These are phyloP conservation scores for Mesorhabditis spiculigera DNA, from an alignment of 2,888 invertebrate genomes.

Conservation along the genomic window DNA sequence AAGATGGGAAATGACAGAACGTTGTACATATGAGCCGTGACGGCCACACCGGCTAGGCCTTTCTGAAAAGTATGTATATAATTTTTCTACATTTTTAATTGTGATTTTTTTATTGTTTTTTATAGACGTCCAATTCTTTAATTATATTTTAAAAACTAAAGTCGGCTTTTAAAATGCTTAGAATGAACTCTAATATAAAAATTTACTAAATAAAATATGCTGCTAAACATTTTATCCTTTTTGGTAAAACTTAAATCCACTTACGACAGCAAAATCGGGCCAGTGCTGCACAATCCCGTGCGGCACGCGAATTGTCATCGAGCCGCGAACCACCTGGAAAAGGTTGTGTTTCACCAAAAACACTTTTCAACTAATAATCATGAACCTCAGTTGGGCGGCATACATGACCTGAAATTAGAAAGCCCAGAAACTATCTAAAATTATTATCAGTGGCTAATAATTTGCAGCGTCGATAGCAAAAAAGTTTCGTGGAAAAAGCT, in stretches of 20 bases:
- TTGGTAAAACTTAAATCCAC: neutral
- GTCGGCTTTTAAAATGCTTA: no score
- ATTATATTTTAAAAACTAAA: neutral
- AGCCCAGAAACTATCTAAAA: no score
- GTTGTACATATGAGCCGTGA: slow-evolving; percentile 25
- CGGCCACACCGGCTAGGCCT: slow-evolving; percentile 16
- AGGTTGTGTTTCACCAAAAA: no score
- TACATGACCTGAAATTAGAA: no score
- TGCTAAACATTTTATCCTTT: no score
- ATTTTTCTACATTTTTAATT: neutral
- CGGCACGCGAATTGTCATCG: slow-evolving; percentile 31
- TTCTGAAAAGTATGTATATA: slow-evolving; percentile 16
- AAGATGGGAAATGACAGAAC: slow-evolving; percentile 29
- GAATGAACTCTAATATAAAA: no score
- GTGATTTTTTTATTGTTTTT: neutral
- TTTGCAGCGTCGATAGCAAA: no score
- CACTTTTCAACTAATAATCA: no score
- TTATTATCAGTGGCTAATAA: no score
- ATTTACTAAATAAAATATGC: no score
- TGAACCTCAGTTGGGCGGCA: no score
- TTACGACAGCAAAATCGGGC: slow-evolving; percentile 18
- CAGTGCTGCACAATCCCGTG: slow-evolving; percentile 25
- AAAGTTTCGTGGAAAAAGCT: no score
- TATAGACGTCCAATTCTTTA: neutral
- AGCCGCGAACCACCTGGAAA: slow-evolving; percentile 15